phyloP scores from a whole-genome alignment of 2,888 invertebrate species.

The Harpalus rubripes region DNA sequence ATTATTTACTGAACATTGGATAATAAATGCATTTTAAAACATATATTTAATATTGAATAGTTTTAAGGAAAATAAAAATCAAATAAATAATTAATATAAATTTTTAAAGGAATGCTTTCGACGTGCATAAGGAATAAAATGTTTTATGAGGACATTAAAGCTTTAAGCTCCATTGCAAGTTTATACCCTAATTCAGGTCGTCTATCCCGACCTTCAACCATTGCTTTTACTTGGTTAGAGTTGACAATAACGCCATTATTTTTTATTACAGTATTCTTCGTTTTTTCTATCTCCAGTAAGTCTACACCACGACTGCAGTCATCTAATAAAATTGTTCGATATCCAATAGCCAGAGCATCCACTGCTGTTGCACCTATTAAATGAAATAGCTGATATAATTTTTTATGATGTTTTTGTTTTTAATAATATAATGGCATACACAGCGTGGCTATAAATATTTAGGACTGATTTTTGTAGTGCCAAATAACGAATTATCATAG shows the following conservation, averaged over 20 bases:
- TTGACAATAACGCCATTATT: constrained; percentile 90
- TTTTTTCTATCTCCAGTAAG: constrained; percentile 89
- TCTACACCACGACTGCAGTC: constrained; percentile 95
- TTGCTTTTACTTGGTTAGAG: constrained; percentile 88
- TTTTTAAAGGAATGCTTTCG: constrained; percentile 12
- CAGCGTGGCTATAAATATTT: too few species aligned
- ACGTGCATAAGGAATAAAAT: constrained; percentile 3
- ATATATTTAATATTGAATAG: not conserved
- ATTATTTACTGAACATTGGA: not conserved
- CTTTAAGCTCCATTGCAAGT: constrained; percentile 89
- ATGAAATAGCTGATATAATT: not conserved
- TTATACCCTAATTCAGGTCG: constrained; percentile 93
- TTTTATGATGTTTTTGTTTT: too few species aligned
- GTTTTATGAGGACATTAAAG: constrained; percentile 61
- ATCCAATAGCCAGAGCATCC: constrained; percentile 94
- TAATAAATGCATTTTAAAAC: not conserved
- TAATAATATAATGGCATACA: too few species aligned
- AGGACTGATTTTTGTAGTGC: too few species aligned
- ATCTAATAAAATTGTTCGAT: constrained; percentile 92
- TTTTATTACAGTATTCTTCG: constrained; percentile 86
- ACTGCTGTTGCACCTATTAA: constrained; percentile 89
- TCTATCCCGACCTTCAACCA: constrained; percentile 93
- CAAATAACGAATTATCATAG: too few species aligned
- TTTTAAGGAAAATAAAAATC: not conserved
- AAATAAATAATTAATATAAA: constrained; percentile 5